These are phyloP conservation scores for sheep (Ovis aries) DNA, from an alignment of 2,113 vertebrate genomes.

Conservation along the genomic window ARS-UI_Ramb_v3.0 NC_056071.1:55381001-55381500, in stretches of 20 bases:
- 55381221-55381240: accelerated
- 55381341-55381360: background rate
- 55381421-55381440: background rate
- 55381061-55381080: background rate
- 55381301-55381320: accelerated
- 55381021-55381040: background rate
- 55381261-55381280: background rate
- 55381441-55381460: background rate
- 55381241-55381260: accelerated
- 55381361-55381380: background rate
- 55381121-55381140: background rate
- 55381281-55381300: background rate
- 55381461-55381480: accelerated
- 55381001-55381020: background rate
- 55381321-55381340: background rate
- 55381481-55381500: background rate
- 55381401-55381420: background rate
- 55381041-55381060: background rate
- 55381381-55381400: background rate
- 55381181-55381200: too few relatives aligned
- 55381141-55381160: background rate
- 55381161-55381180: background rate
- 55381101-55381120: background rate
- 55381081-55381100: background rate
- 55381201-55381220: accelerated